A percentile compares a stretch with the other conserved stretches of the same genome.
These are phyloP conservation scores for Crotalus tigris DNA, from an alignment of 2,113 vertebrate species.

Conservation along the genomic window DNA sequence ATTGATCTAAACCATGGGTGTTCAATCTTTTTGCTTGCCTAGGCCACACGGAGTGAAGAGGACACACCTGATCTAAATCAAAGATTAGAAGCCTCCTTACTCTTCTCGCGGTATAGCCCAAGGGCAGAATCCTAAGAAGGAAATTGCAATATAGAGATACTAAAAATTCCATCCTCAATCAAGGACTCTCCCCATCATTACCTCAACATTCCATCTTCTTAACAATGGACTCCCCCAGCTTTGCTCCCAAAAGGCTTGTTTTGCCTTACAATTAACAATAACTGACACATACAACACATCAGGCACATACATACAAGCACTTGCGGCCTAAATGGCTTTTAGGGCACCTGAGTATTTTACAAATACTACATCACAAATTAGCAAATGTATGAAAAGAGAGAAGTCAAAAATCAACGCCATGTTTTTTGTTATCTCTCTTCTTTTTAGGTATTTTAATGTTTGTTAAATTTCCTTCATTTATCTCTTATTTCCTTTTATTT, in stretches of 20 bases:
- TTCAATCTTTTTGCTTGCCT: background rate
- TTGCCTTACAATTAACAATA: background rate
- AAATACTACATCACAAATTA: background rate
- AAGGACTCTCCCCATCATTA: background rate
- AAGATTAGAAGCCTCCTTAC: background rate
- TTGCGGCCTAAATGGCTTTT: background rate
- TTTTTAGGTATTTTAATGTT: background rate
- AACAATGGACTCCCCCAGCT: background rate
- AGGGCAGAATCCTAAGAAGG: background rate
- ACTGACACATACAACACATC: background rate
- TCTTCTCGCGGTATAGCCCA: background rate
- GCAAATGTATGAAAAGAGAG: background rate
- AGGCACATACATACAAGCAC: background rate
- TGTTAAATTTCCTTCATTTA: background rate
- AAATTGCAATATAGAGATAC: background rate
- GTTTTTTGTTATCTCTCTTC: background rate
- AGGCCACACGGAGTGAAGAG: background rate
- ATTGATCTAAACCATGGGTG: background rate
- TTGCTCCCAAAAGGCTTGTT: background rate
- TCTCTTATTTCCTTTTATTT: background rate
- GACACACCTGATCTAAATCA: background rate
- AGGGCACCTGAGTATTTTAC: background rate
- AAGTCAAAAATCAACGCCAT: background rate
- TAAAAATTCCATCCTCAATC: background rate
- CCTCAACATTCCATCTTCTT: background rate